These are phyloP conservation scores for Microplitis demolitor DNA, from an alignment of 1,140 invertebrate species.

Conservation along the genomic window DNA sequence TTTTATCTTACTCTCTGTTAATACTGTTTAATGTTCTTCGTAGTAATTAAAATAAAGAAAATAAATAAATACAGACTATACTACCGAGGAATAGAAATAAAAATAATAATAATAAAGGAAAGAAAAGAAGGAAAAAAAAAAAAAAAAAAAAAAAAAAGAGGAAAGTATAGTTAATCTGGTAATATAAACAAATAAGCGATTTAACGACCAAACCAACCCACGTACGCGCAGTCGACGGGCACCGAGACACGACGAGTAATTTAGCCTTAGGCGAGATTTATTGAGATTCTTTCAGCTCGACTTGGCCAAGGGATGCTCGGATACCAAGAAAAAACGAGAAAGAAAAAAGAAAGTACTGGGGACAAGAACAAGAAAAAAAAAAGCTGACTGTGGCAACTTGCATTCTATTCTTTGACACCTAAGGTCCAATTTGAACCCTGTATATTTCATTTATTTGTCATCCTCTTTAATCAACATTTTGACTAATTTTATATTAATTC, in stretches of 20 bases:
- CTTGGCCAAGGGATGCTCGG: conserved; percentile 15
- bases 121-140: neutral
- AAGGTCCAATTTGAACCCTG: too few relatives aligned
- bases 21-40: too few relatives aligned
- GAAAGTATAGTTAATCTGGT: neutral
- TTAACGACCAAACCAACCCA: conserved; percentile 27
- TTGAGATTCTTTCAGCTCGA: conserved; percentile 40
- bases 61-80: neutral
- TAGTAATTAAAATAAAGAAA: too few relatives aligned
- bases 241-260: conserved; percentile 37
- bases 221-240: conserved; percentile 1
- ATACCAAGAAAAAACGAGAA: neutral
- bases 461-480: too few relatives aligned
- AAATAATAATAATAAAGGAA: neutral
- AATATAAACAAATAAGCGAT: conserved; percentile 36
- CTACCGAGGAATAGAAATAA: too few relatives aligned
- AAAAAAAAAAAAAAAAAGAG: too few relatives aligned
- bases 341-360: neutral
- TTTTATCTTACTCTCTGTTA: neutral
- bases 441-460: too few relatives aligned
- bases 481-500: too few relatives aligned
- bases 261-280: conserved; percentile 46
- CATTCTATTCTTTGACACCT: too few relatives aligned
- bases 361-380: conserved; percentile 8
- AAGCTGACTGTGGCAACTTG: neutral